phyloP scores from a whole-genome alignment of 2,888 invertebrate genomes.

The Eurois occulta region DNA sequence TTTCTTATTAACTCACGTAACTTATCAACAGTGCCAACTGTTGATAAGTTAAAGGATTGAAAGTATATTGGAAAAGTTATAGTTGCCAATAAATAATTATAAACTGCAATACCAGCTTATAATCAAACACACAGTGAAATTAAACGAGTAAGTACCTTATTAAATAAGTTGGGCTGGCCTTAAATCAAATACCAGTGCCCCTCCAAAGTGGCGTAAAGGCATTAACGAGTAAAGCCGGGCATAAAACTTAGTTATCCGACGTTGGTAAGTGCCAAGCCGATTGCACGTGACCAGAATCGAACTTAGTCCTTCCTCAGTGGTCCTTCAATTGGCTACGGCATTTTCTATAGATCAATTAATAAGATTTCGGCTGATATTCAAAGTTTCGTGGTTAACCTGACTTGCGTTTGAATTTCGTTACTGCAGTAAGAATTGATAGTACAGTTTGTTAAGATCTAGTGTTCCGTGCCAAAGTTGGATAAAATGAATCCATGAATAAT shows the following conservation, averaged over 20 bases:
- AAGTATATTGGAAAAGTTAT: too few species aligned
- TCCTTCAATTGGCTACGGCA: conserved; percentile 39
- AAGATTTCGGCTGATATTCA: conserved; percentile 34
- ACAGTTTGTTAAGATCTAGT: conserved; percentile 11
- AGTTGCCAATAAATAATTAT: too few species aligned
- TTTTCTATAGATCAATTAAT: conserved; percentile 52
- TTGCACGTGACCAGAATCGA: conserved; percentile 68
- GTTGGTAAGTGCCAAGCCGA: conserved; percentile 63
- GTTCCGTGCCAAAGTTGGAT: neutral
- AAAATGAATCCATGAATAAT: neutral
- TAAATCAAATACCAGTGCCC: conserved; percentile 64
- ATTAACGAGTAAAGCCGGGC: conserved; percentile 67
- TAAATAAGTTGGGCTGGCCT: conserved; percentile 48
- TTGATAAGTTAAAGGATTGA: too few species aligned
- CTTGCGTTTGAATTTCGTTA: conserved; percentile 28
- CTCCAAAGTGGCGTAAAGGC: conserved; percentile 65
- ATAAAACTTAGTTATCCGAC: conserved; percentile 71
- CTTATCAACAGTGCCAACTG: too few species aligned
- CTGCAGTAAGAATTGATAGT: neutral
- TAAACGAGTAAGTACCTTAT: too few species aligned
- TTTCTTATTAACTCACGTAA: too few species aligned
- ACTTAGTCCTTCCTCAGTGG: conserved; percentile 18
- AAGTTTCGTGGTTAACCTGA: conserved; percentile 24
- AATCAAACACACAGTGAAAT: too few species aligned
- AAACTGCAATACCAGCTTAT: too few species aligned